These are phyloP conservation scores for Macrosiphum euphorbiae DNA, from an alignment of 2,888 invertebrate species.

Conservation along the genomic window DNA sequence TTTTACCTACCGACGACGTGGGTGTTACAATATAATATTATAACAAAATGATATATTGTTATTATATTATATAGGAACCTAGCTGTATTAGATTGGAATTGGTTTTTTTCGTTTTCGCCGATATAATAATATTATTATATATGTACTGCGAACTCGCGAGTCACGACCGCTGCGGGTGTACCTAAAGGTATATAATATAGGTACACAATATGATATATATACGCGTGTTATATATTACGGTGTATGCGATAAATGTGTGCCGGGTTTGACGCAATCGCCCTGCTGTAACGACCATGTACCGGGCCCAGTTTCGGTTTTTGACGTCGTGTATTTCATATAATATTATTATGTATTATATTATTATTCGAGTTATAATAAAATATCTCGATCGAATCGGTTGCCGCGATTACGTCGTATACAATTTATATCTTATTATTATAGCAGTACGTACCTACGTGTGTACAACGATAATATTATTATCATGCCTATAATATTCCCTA, in stretches of 20 bases:
- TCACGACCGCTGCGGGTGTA: neutral
- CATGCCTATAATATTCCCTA: neutral
- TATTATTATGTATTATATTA: neutral
- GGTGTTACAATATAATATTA: neutral
- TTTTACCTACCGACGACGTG: neutral
- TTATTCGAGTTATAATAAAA: neutral
- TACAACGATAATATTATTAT: neutral
- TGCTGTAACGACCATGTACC: neutral
- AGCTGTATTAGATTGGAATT: neutral
- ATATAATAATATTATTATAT: neutral
- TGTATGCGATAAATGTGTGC: neutral
- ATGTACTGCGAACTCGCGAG: neutral
- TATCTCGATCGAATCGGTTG: neutral
- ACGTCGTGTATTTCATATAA: neutral
- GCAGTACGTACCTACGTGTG: neutral
- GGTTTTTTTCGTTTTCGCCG: neutral
- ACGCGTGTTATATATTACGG: neutral
- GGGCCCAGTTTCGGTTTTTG: neutral
- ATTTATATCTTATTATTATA: neutral
- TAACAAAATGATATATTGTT: neutral
- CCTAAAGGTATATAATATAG: neutral
- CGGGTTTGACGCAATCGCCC: neutral
- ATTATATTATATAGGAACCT: neutral
- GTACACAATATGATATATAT: neutral
- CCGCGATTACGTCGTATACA: neutral